phyloP scores from a whole-genome alignment of 2,797 vertebrate species.

The Harpagifer antarcticus region DNA sequence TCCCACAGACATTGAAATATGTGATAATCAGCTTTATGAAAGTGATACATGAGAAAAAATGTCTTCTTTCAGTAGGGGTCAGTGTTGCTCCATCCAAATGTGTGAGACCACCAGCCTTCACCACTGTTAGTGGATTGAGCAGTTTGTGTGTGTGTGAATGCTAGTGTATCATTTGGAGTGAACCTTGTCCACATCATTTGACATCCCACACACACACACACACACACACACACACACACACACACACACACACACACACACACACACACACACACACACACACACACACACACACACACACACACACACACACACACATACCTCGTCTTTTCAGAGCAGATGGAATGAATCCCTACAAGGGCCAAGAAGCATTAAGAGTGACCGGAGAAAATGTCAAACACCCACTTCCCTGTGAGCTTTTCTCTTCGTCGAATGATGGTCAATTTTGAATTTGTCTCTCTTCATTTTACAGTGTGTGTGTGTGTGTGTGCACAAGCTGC shows the following conservation, averaged over 20 bases:
- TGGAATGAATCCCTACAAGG: slow-evolving; percentile 51
- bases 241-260: too few relatives aligned
- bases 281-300: neutral
- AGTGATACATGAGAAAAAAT: neutral
- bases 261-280: neutral
- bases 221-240: slow-evolving; percentile 1
- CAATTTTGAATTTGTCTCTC: slow-evolving; percentile 14
- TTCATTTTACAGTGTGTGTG: neutral
- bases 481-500: neutral
- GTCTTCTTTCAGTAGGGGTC: slow-evolving; percentile 70
- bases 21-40: slow-evolving; percentile 26
- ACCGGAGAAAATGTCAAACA: slow-evolving; percentile 48
- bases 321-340: slow-evolving; percentile 31
- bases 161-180: slow-evolving; percentile 22
- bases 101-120: slow-evolving; percentile 10
- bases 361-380: slow-evolving; percentile 37
- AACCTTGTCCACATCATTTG: slow-evolving; percentile 36
- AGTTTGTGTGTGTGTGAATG: neutral
- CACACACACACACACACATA: slow-evolving; percentile 13
- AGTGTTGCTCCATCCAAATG: slow-evolving; percentile 74
- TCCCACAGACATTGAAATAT: slow-evolving; percentile 28
- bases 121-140: neutral
- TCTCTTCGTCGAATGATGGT: slow-evolving; percentile 9
- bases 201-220: slow-evolving; percentile 6
- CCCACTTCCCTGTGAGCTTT: slow-evolving; percentile 17